Percentiles rank a stretch among this genome's conserved stretches.
Conservation (phyloP, 2,113 vertebrate species). For the Andinoacara biseriatus region DNA sequence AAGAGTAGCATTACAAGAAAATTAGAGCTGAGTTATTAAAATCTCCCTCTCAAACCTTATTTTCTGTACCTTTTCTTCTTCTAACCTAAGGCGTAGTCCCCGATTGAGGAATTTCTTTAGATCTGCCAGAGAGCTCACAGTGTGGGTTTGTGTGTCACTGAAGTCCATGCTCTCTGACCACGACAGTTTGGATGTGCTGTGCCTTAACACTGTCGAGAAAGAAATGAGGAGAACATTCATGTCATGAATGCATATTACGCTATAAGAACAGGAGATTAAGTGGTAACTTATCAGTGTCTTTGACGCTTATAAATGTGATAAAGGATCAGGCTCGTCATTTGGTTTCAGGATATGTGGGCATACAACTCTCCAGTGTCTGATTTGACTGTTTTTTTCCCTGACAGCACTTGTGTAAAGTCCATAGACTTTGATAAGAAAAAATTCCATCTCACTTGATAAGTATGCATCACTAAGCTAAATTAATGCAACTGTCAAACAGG, state of each 20-base stretch:
- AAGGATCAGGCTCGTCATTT: neutral
- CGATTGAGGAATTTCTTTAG: constrained; percentile 84
- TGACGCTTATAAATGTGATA: neutral
- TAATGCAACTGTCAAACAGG: neutral
- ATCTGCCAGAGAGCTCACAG: constrained; percentile 68
- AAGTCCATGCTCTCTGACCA: constrained; percentile 81
- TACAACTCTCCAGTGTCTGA: neutral
- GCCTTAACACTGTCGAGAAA: constrained; percentile 57
- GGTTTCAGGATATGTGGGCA: neutral
- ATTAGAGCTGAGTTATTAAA: neutral
- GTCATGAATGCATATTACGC: neutral
- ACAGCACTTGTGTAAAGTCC: neutral
- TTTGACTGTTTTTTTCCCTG: constrained; percentile 19
- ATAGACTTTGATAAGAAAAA: constrained; percentile 27
- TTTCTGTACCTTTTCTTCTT: constrained; percentile 86
- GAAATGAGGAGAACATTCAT: neutral
- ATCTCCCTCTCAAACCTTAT: neutral
- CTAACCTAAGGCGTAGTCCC: constrained; percentile 77
- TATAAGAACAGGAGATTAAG: neutral
- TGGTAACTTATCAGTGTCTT: neutral
- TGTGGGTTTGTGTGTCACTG: constrained; percentile 72
- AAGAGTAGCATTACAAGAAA: too few relatives aligned
- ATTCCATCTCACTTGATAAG: neutral
- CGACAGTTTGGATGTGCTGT: constrained; percentile 72
- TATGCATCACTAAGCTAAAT: neutral